These are phyloP conservation scores for Pocota personata DNA, from an alignment of 2,888 invertebrate species.

Conservation along the genomic window DNA sequence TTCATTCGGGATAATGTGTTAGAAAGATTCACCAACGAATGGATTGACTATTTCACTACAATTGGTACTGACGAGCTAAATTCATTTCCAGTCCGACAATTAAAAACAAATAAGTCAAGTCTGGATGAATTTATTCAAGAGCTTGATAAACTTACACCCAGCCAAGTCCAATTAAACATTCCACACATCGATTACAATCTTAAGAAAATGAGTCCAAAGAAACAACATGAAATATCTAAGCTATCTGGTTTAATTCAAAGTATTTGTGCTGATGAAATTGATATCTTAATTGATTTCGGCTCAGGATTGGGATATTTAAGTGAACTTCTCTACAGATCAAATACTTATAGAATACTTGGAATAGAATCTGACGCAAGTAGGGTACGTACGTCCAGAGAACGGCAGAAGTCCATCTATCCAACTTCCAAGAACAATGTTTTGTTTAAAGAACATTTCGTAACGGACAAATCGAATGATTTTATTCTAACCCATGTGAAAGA, in stretches of 20 bases:
- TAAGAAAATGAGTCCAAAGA: slow-evolving; percentile 85
- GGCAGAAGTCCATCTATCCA: slow-evolving; percentile 85
- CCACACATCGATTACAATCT: slow-evolving; percentile 71
- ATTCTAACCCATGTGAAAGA: slow-evolving; percentile 83
- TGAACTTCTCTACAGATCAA: slow-evolving; percentile 85
- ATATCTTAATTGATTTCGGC: slow-evolving; percentile 88
- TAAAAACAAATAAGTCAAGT: slow-evolving; percentile 76
- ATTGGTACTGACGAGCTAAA: slow-evolving; percentile 83
- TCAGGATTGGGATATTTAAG: slow-evolving; percentile 90
- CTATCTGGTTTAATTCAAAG: slow-evolving; percentile 84
- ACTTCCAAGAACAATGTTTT: slow-evolving; percentile 84
- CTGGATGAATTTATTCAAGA: slow-evolving; percentile 81
- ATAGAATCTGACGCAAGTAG: slow-evolving; percentile 86
- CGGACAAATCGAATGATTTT: slow-evolving; percentile 82
- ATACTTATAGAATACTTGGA: slow-evolving; percentile 86
- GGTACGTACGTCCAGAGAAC: slow-evolving; percentile 84
- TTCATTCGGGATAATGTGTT: slow-evolving; percentile 85
- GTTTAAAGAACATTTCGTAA: slow-evolving; percentile 85
- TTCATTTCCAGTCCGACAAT: slow-evolving; percentile 80
- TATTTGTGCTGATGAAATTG: slow-evolving; percentile 79
- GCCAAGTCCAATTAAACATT: slow-evolving; percentile 27
- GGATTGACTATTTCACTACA: slow-evolving; percentile 82
- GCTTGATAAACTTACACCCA: slow-evolving; percentile 75
- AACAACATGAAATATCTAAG: slow-evolving; percentile 88
- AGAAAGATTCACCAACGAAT: slow-evolving; percentile 84